These are phyloP conservation scores for Remorina albescens DNA, from an alignment of 2,797 vertebrate species.

Conservation along the genomic window DNA sequence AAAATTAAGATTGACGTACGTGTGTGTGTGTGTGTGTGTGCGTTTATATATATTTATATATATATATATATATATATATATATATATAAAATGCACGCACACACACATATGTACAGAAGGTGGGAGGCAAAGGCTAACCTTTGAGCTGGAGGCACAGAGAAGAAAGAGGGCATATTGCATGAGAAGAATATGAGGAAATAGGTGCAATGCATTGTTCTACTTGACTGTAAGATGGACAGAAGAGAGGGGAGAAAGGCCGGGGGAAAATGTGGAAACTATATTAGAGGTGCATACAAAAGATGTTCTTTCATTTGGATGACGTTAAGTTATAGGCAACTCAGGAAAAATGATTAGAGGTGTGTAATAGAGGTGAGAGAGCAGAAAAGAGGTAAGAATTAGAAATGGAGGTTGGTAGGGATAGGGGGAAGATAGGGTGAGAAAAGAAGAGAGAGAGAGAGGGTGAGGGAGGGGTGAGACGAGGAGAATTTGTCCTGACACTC, in stretches of 20 bases:
- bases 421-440: too few relatives aligned
- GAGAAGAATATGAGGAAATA: slow-evolving; percentile 36
- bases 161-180: slow-evolving; percentile 36
- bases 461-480: slow-evolving; percentile 52
- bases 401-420: not conserved
- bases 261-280: slow-evolving; percentile 7
- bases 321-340: slow-evolving; percentile 7
- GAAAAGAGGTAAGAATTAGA: slow-evolving; percentile 11
- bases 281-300: slow-evolving; percentile 20
- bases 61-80: too few relatives aligned
- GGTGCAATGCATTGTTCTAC: slow-evolving; percentile 48
- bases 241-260: slow-evolving; percentile 7
- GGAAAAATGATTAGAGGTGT: slow-evolving; percentile 18
- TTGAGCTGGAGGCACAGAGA: slow-evolving; percentile 52
- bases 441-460: not conserved
- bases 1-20: not conserved
- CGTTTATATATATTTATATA: too few relatives aligned
- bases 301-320: slow-evolving; percentile 28
- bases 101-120: slow-evolving; percentile 23
- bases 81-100: too few relatives aligned
- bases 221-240: slow-evolving; percentile 35
- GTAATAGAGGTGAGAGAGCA: slow-evolving; percentile 12
- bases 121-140: slow-evolving; percentile 61
- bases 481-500: slow-evolving; percentile 82
- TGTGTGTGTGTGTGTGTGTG: not conserved